Percentiles rank a stretch among this genome's conserved stretches.
Conservation (phyloP, 2,888 invertebrate species). For the Eutolmus rufibarbis region DNA sequence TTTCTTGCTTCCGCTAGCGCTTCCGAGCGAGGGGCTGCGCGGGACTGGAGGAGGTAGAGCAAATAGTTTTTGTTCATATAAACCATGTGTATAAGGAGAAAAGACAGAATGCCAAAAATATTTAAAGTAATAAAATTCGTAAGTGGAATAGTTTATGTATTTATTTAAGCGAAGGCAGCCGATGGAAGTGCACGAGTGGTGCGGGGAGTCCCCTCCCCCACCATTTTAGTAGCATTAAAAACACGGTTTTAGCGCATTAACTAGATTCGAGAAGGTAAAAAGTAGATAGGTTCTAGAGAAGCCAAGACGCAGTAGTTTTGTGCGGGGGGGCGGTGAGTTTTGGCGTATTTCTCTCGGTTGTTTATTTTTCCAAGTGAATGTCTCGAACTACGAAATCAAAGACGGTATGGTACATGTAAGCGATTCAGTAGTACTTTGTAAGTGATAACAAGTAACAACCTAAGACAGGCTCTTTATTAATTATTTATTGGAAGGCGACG, state of each 20-base stretch:
- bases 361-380: not conserved
- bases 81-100: conserved; percentile 25
- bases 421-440: conserved; percentile 8
- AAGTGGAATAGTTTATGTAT: conserved; percentile 13
- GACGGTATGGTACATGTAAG: conserved; percentile 14
- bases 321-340: not conserved
- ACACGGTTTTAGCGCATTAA: not conserved
- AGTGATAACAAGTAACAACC: conserved; percentile 18
- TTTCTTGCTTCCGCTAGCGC: not conserved
- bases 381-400: conserved; percentile 8
- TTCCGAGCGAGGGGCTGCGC: not conserved
- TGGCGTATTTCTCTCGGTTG: not conserved
- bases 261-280: not conserved
- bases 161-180: conserved; percentile 13
- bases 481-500: not conserved
- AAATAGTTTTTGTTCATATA: conserved; percentile 9
- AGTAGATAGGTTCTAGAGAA: not conserved
- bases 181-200: not conserved
- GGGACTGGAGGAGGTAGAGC: not conserved
- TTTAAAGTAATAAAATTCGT: conserved; percentile 17
- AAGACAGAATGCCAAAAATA: conserved; percentile 37
- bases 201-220: not conserved
- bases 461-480: conserved; percentile 3
- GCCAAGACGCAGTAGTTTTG: not conserved
- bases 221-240: not conserved